These are phyloP conservation scores for Paracentrotus lividus DNA, from an alignment of 53 echinoderm and acorn worm genomes.

Conservation along the genomic window DNA sequence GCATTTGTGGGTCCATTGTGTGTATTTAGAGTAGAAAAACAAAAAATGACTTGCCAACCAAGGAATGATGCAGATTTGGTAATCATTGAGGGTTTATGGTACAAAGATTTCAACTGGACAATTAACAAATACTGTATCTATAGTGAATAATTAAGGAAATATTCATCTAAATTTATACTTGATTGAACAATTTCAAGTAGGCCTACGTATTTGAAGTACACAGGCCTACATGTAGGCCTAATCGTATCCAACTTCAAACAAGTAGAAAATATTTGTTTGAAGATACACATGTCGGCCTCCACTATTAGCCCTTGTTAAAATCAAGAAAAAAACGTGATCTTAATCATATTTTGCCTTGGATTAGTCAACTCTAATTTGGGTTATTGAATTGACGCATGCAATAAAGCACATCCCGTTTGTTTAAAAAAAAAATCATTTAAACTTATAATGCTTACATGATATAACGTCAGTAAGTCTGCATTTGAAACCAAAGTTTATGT, in stretches of 20 bases:
- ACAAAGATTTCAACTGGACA: no score
- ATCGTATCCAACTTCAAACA: no score
- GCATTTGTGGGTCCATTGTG: constrained; percentile 17
- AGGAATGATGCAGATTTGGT: background rate
- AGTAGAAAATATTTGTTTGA: background rate
- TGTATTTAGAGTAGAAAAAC: background rate
- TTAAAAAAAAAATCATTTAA: background rate
- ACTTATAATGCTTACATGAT: background rate
- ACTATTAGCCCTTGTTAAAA: background rate
- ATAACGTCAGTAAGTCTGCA: background rate
- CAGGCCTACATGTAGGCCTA: no score
- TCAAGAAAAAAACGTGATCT: background rate
- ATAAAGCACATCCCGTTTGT: background rate
- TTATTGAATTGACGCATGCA: background rate
- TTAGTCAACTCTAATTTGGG: background rate
- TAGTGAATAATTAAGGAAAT: no score
- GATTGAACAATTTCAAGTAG: no score
- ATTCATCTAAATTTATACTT: no score
- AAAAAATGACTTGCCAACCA: background rate
- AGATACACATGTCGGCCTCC: no score
- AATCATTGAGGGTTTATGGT: background rate
- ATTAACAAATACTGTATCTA: no score
- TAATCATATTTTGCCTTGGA: background rate
- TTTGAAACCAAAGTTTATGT: constrained; percentile 8
- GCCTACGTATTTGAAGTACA: no score